These are phyloP conservation scores for Paramisgurnus dabryanus DNA, from an alignment of 2,113 vertebrate species.

Conservation along the genomic window DNA sequence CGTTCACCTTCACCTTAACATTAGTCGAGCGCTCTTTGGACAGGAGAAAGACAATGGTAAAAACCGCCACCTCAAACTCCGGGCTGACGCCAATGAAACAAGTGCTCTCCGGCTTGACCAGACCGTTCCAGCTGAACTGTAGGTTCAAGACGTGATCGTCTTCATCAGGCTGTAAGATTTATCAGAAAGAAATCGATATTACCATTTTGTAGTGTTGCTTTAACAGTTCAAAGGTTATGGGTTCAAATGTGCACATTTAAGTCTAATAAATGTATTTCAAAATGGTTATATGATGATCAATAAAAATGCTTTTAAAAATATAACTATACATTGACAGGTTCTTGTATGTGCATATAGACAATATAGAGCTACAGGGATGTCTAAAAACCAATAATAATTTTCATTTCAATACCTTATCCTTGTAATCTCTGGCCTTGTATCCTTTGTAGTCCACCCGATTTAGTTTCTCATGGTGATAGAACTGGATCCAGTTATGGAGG, in stretches of 20 bases:
- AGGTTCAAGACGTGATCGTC: conserved; percentile 85
- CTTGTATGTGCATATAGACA: too few relatives aligned
- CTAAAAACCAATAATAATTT: not conserved
- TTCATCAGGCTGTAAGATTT: conserved; percentile 74
- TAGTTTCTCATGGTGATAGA: conserved; percentile 85
- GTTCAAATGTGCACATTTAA: too few relatives aligned
- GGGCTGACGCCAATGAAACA: conserved; percentile 84
- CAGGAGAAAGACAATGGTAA: conserved; percentile 82
- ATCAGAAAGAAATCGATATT: not conserved
- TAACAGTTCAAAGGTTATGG: too few relatives aligned
- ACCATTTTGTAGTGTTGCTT: too few relatives aligned
- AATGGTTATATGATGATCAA: too few relatives aligned
- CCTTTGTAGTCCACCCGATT: conserved; percentile 82
- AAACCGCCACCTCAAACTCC: conserved; percentile 83
- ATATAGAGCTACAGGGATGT: not conserved
- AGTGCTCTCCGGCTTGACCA: conserved; percentile 79
- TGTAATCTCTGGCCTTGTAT: conserved; percentile 74
- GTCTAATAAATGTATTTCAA: too few relatives aligned
- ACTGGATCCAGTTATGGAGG: conserved; percentile 88
- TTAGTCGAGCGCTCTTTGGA: conserved; percentile 71
- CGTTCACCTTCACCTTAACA: conserved; percentile 75
- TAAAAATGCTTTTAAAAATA: too few relatives aligned
- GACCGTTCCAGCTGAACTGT: conserved; percentile 86
- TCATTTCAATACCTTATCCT: conserved; percentile 70
- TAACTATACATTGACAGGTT: too few relatives aligned